phyloP scores from a whole-genome alignment of 1,140 invertebrate genomes.

The Rhopalosiphum maidis region DNA sequence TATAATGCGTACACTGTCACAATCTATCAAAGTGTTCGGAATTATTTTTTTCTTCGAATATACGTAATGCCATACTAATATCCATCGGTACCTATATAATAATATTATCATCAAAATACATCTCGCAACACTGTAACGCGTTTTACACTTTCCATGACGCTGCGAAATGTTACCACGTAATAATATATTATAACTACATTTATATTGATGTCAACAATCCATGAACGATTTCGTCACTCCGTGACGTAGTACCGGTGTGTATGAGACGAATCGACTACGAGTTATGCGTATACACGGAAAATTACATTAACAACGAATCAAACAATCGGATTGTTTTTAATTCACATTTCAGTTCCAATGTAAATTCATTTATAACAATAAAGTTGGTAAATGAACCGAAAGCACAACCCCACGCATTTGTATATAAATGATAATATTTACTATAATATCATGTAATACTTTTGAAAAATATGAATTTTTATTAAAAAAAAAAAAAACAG shows the following conservation, averaged over 20 bases:
- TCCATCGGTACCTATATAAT: neutral
- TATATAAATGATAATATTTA: neutral
- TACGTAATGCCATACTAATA: neutral
- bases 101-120: neutral
- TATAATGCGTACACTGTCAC: neutral
- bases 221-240: neutral
- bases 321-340: neutral
- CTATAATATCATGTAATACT: neutral
- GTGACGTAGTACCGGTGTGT: neutral
- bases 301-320: neutral
- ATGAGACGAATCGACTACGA: neutral
- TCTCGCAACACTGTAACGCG: neutral
- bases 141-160: neutral
- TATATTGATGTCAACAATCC: neutral
- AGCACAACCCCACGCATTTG: neutral
- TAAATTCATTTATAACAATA: neutral
- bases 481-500: neutral
- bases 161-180: neutral
- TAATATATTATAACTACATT: too few species aligned
- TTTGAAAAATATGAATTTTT: neutral
- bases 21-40: neutral
- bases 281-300: neutral
- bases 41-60: neutral
- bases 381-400: neutral
- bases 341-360: neutral